Conservation (phyloP, 2,888 invertebrate genomes). For the Nipponacmea schrenckii region DNA sequence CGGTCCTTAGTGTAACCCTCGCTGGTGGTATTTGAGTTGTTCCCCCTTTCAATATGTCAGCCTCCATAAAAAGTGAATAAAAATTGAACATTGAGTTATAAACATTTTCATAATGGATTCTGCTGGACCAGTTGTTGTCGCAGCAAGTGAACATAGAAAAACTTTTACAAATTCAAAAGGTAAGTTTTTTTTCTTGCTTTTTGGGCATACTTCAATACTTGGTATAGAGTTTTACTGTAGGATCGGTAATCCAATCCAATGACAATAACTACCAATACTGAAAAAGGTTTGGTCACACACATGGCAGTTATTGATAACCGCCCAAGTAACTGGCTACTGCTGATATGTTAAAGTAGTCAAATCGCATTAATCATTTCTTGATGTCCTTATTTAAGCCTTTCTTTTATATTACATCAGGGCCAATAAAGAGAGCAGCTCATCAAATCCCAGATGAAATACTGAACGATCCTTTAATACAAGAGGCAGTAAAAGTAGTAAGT, state of each 20-base stretch:
- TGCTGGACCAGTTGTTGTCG: constrained; percentile 21
- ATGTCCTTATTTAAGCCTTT: not conserved
- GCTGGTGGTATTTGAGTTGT: not conserved
- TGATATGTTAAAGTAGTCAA: too few relatives aligned
- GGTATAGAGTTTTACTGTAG: too few relatives aligned
- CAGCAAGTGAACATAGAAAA: constrained; percentile 24
- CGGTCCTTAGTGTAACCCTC: too few relatives aligned
- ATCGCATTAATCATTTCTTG: too few relatives aligned
- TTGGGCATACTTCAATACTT: too few relatives aligned
- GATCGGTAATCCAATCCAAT: too few relatives aligned
- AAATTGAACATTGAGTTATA: not conserved
- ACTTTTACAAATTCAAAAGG: constrained; percentile 18
- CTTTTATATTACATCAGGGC: not conserved
- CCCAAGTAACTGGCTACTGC: too few relatives aligned
- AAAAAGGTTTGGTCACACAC: too few relatives aligned
- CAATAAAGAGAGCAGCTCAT: constrained; percentile 41
- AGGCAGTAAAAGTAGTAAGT: constrained; percentile 53
- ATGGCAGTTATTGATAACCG: too few relatives aligned
- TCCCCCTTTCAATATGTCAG: constrained; percentile 16
- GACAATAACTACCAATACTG: not conserved
- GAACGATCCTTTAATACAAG: constrained; percentile 51
- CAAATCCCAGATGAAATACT: constrained; percentile 63
- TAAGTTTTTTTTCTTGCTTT: too few relatives aligned
- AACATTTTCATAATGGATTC: too few relatives aligned
- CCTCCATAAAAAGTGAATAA: constrained; percentile 7